A percentile compares a stretch with the other conserved stretches of the same genome.
Conservation (phyloP, 2,888 invertebrate species). For the Physocephala rufipes region DNA sequence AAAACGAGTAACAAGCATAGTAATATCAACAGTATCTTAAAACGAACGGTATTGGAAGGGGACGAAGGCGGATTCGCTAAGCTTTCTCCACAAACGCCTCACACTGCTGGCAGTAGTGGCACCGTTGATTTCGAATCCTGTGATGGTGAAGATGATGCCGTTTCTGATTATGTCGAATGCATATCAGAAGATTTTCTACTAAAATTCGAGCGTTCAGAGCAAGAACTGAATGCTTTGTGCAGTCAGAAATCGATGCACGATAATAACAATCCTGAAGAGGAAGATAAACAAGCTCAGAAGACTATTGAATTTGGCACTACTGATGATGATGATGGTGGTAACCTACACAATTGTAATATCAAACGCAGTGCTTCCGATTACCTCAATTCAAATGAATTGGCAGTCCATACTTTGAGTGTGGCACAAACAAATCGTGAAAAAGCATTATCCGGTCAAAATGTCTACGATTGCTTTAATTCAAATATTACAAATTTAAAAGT, state of each 20-base stretch:
- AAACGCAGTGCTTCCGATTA: constrained; percentile 55
- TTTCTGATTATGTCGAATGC: constrained; percentile 52
- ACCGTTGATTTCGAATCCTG: constrained; percentile 55
- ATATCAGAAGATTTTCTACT: constrained; percentile 48
- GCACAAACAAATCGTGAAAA: constrained; percentile 53
- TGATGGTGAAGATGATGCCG: constrained; percentile 47
- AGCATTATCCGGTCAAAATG: constrained; percentile 45
- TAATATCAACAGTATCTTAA: constrained; percentile 28
- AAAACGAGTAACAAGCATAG: constrained; percentile 25
- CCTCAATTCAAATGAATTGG: constrained; percentile 56
- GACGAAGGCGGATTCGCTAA: background rate
- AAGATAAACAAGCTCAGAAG: background rate
- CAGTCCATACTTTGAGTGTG: constrained; percentile 40
- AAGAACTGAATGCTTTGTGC: constrained; percentile 44
- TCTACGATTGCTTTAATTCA: constrained; percentile 40
- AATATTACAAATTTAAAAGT: constrained; percentile 36
- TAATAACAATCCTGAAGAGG: constrained; percentile 28
- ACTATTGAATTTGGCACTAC: background rate
- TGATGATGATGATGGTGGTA: constrained; percentile 18
- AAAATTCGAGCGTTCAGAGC: constrained; percentile 47
- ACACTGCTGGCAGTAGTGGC: constrained; percentile 46
- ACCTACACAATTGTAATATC: constrained; percentile 9
- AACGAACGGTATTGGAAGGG: constrained; percentile 2
- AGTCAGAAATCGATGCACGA: constrained; percentile 3
- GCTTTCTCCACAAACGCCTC: constrained; percentile 23